These are phyloP conservation scores for Aviceda subcristata DNA, from an alignment of 2,113 vertebrate species.

Conservation along the genomic window DNA sequence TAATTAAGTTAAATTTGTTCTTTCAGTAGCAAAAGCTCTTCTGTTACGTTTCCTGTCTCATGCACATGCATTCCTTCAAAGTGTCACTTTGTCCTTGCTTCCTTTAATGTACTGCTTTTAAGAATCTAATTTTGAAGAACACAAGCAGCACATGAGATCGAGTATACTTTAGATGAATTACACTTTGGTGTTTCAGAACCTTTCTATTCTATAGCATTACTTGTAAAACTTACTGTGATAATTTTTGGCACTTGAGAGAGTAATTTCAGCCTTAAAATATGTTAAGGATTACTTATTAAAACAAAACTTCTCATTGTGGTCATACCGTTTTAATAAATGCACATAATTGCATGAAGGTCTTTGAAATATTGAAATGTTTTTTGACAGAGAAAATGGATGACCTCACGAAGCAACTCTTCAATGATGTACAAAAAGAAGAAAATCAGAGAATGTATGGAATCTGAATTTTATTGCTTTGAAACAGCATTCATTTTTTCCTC, in stretches of 20 bases:
- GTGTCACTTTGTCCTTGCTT: neutral
- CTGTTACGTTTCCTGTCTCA: neutral
- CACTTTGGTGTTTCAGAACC: neutral
- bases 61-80: neutral
- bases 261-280: neutral
- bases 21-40: neutral
- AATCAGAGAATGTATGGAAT: conserved; percentile 83
- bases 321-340: neutral
- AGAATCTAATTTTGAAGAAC: neutral
- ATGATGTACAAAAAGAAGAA: conserved; percentile 85
- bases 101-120: neutral
- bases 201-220: neutral
- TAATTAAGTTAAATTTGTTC: neutral
- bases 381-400: conserved; percentile 85
- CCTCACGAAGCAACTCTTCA: conserved; percentile 80
- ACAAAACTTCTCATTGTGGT: neutral
- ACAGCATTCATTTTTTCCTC: neutral
- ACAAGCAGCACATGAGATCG: neutral
- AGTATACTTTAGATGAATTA: neutral
- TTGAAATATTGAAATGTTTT: conserved; percentile 39
- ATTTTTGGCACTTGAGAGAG: neutral
- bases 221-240: neutral
- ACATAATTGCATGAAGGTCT: neutral
- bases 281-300: neutral
- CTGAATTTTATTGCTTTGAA: neutral